These are phyloP conservation scores for Engraulis encrasicolus DNA, from an alignment of 2,113 vertebrate genomes.

Conservation along the genomic window DNA sequence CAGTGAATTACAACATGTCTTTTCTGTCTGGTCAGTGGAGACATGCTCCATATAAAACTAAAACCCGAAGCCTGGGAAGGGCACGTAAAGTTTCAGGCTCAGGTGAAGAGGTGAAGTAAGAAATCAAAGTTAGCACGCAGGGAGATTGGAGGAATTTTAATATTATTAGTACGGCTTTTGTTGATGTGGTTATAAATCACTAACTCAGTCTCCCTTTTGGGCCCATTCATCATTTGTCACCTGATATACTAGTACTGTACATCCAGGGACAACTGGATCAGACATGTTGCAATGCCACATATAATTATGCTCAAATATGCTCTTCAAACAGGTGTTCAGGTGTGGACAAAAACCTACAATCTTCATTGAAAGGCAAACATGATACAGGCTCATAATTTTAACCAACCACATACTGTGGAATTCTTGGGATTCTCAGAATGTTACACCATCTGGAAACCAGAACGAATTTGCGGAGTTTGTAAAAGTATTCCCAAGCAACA, in stretches of 20 bases:
- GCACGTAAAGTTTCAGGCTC: no score
- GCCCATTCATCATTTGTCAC: conserved; percentile 63
- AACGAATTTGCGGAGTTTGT: conserved; percentile 51
- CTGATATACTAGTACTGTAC: no score
- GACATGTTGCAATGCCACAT: conserved; percentile 56
- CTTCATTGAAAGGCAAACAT: conserved; percentile 55
- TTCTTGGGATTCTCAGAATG: conserved; percentile 62
- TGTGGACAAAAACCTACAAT: conserved; percentile 70
- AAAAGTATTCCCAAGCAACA: background rate
- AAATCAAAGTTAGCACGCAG: background rate
- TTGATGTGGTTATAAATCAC: background rate
- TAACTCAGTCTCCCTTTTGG: background rate
- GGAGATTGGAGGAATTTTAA: background rate
- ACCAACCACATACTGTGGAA: conserved; percentile 61
- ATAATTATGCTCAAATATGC: conserved; percentile 67
- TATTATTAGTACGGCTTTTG: background rate
- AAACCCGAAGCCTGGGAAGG: no score
- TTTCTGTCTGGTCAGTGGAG: background rate
- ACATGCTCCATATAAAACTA: background rate
- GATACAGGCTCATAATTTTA: conserved; percentile 66
- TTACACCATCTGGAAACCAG: conserved; percentile 65
- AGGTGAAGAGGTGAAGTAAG: background rate
- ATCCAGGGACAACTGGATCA: conserved; percentile 50
- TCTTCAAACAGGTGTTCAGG: conserved; percentile 72
- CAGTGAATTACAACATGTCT: background rate